phyloP scores from a whole-genome alignment of 1,140 invertebrate genomes.

The Sitobion miscanthi region DNA sequence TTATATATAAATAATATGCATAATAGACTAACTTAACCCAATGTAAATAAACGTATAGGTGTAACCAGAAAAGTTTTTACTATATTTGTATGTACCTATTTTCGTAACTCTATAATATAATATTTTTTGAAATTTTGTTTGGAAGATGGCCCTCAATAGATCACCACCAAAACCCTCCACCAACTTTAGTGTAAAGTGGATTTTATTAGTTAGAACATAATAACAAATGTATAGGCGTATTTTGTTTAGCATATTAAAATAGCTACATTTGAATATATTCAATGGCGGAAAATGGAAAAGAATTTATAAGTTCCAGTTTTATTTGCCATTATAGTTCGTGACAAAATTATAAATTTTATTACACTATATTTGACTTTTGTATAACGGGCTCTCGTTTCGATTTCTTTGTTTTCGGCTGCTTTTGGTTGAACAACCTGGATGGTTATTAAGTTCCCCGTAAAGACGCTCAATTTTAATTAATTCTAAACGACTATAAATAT shows the following conservation, averaged over 20 bases:
- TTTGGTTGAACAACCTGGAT: background rate
- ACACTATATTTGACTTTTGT: background rate
- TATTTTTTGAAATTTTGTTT: background rate
- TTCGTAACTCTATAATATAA: too few species aligned
- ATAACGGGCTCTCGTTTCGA: background rate
- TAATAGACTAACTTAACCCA: too few species aligned
- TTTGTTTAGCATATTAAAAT: background rate
- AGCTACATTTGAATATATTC: background rate
- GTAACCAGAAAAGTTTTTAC: background rate
- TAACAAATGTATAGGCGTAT: background rate
- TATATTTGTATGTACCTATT: too few species aligned
- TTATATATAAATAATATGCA: too few species aligned
- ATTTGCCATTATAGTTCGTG: background rate
- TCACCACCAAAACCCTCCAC: background rate
- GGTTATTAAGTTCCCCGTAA: background rate
- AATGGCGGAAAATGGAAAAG: background rate
- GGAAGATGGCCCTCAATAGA: background rate
- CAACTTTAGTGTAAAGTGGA: background rate
- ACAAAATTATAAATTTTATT: constrained; percentile 18
- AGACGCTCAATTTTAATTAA: constrained; percentile 37
- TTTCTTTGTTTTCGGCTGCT: constrained; percentile 18
- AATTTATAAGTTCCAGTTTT: constrained; percentile 12
- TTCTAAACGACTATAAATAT: background rate
- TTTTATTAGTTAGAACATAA: background rate
- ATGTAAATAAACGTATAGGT: background rate